A percentile compares a stretch with the other conserved stretches of the same genome.
These are phyloP conservation scores for Hystrix cristata DNA, from an alignment of 2,113 vertebrate genomes.

Conservation along the genomic window DNA sequence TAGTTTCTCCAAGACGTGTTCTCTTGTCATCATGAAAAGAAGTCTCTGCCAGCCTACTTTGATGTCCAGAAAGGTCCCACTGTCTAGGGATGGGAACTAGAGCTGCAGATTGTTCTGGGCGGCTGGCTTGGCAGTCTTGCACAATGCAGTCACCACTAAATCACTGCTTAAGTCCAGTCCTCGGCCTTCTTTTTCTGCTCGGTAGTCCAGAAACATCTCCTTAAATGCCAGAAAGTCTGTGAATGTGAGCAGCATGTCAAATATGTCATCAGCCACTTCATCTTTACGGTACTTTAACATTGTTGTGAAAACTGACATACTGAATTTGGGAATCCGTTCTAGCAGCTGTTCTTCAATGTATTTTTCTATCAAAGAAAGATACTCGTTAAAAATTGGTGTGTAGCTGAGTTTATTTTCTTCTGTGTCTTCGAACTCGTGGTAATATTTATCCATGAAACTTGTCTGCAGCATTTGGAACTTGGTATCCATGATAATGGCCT, in stretches of 20 bases:
- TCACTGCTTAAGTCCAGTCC: constrained; percentile 90
- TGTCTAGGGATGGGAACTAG: background rate
- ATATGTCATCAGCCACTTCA: constrained; percentile 93
- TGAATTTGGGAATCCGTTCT: constrained; percentile 90
- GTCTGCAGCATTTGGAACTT: constrained; percentile 92
- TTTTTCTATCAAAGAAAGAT: constrained; percentile 93
- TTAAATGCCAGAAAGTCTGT: constrained; percentile 96
- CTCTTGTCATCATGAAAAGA: background rate
- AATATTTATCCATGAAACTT: constrained; percentile 94
- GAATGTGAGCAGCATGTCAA: constrained; percentile 94
- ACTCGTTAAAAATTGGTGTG: constrained; percentile 94
- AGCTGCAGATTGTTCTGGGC: constrained; percentile 57
- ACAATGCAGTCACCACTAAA: constrained; percentile 92
- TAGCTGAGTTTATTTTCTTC: constrained; percentile 96
- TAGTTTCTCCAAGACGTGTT: background rate
- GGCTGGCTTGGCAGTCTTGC: constrained; percentile 73
- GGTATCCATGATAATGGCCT: constrained; percentile 93
- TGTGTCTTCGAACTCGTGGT: constrained; percentile 93
- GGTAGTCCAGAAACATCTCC: constrained; percentile 95
- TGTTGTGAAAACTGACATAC: constrained; percentile 90
- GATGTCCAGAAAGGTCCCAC: background rate
- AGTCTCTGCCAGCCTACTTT: background rate
- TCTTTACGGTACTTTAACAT: constrained; percentile 93
- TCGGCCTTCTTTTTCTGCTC: constrained; percentile 94
- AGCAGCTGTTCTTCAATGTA: constrained; percentile 93